Conservation (phyloP, 1,140 invertebrate genomes). For the Drosophila setifemur region DNA sequence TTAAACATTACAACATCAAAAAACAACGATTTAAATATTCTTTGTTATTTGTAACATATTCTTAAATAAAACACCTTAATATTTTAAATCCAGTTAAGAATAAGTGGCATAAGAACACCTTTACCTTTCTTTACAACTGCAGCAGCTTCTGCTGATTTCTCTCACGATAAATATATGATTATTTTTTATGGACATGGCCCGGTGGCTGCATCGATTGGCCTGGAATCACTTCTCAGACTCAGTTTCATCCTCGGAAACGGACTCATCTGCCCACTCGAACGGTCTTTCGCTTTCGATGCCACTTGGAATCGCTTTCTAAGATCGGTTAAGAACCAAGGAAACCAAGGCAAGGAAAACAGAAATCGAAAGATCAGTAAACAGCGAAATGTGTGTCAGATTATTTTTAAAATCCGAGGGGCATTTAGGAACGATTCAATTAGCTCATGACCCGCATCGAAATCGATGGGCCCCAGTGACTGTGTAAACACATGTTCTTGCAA, state of each 20-base stretch:
- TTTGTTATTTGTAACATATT: too few species aligned
- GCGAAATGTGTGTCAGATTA: conserved; percentile 64
- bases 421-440: conserved; percentile 68
- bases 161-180: conserved; percentile 41
- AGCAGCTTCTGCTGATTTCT: conserved; percentile 24
- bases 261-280: not conserved
- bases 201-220: conserved; percentile 12
- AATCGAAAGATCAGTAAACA: conserved; percentile 19
- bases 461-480: conserved; percentile 41
- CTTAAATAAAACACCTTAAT: too few species aligned
- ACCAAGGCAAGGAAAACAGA: not conserved
- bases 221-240: conserved; percentile 41
- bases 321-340: conserved; percentile 28
- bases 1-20: too few species aligned
- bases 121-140: not conserved
- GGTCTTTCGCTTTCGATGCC: conserved; percentile 53
- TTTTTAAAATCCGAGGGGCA: conserved; percentile 51
- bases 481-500: conserved; percentile 79
- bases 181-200: not conserved
- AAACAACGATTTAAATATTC: too few species aligned
- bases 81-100: too few species aligned
- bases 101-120: too few species aligned
- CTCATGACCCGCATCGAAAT: conserved; percentile 56
- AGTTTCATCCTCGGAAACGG: conserved; percentile 22
- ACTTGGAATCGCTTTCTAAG: conserved; percentile 49